phyloP scores from a whole-genome alignment of 2,797 vertebrate species.

The Oreochromis mossambicus region DNA sequence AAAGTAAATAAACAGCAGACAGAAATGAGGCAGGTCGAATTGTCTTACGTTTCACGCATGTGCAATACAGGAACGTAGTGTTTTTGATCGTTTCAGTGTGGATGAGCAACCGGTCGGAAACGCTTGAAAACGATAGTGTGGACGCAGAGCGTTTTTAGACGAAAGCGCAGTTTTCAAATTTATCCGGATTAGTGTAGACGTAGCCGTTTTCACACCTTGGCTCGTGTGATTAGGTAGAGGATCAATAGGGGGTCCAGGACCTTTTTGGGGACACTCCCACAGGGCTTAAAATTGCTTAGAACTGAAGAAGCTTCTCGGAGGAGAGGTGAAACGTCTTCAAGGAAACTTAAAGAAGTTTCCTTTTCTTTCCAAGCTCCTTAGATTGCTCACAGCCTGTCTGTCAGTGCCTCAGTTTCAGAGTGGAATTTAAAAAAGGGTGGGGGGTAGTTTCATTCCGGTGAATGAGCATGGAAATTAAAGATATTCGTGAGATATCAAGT shows the following conservation, averaged over 20 bases:
- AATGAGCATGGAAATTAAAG: conserved; percentile 18
- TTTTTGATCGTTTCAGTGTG: neutral
- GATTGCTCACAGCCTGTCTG: neutral
- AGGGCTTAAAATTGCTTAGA: neutral
- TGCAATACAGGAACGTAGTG: fast-evolving
- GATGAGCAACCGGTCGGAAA: neutral
- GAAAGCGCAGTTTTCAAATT: neutral
- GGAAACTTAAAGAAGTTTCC: neutral
- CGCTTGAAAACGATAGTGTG: neutral
- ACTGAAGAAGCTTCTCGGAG: neutral
- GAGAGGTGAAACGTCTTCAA: neutral
- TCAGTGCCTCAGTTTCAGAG: neutral
- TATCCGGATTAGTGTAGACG: neutral
- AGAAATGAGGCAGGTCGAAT: neutral
- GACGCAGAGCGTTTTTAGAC: neutral
- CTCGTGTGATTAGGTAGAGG: neutral
- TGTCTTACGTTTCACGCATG: neutral
- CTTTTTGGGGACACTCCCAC: neutral
- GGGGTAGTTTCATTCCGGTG: neutral
- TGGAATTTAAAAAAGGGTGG: neutral
- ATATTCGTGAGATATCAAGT: neutral
- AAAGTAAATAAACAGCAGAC: neutral
- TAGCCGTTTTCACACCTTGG: neutral
- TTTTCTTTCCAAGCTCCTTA: neutral
- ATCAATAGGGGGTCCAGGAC: neutral